These are phyloP conservation scores for Cephus rjabovi DNA, from an alignment of 2,888 invertebrate species.

Conservation along the genomic window DNA sequence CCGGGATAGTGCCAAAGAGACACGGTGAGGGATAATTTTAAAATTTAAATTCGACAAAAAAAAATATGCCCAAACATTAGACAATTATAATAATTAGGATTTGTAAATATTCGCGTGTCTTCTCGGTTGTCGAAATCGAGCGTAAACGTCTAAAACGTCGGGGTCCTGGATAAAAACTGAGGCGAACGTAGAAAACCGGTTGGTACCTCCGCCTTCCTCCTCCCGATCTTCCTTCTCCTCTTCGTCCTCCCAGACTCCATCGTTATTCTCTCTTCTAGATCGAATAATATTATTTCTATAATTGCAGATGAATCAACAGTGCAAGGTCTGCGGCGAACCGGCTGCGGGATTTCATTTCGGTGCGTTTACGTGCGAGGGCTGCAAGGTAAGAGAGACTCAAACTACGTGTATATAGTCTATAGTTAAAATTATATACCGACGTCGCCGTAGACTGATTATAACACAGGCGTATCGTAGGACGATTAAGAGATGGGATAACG, in stretches of 20 bases:
- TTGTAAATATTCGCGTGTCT: background rate
- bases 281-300: slow-evolving; percentile 35
- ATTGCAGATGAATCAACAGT: slow-evolving; percentile 65
- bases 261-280: slow-evolving; percentile 20
- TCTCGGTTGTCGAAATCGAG: slow-evolving; percentile 1
- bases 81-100: background rate
- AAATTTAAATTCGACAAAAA: background rate
- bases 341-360: slow-evolving; percentile 65
- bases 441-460: background rate
- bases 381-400: slow-evolving; percentile 54
- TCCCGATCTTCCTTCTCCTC: slow-evolving; percentile 9
- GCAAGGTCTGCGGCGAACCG: slow-evolving; percentile 64
- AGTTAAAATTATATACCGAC: background rate
- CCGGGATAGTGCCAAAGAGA: background rate
- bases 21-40: background rate
- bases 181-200: slow-evolving; percentile 11
- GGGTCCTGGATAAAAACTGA: background rate
- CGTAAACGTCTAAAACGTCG: background rate
- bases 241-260: slow-evolving; percentile 7
- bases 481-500: background rate
- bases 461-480: background rate
- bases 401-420: background rate
- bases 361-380: slow-evolving; percentile 64
- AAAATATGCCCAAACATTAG: background rate
- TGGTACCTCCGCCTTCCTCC: slow-evolving; percentile 5